These are phyloP conservation scores for Cephalotes varians DNA, from an alignment of 2,888 invertebrate genomes.

Conservation along the genomic window DNA sequence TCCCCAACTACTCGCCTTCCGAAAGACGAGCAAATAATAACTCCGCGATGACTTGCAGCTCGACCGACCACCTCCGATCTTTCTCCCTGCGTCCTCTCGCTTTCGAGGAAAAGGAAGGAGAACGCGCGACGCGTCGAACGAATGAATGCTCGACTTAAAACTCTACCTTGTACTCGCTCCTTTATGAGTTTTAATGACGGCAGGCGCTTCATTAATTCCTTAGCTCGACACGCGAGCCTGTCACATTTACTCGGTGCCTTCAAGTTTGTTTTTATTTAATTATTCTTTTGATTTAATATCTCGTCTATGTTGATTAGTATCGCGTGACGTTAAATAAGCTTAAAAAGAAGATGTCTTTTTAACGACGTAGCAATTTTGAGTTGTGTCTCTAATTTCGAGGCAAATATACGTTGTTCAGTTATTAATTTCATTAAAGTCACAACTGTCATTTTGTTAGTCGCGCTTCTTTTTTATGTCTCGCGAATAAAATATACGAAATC, in stretches of 20 bases:
- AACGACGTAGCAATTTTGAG: background rate
- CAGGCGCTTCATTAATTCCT: constrained; percentile 46
- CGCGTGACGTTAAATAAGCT: constrained; percentile 31
- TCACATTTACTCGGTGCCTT: constrained; percentile 32
- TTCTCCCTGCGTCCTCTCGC: constrained; percentile 41
- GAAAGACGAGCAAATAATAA: constrained; percentile 79
- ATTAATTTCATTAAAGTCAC: constrained; percentile 8
- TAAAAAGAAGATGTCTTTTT: background rate
- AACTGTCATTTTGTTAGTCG: background rate
- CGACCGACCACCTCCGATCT: constrained; percentile 62
- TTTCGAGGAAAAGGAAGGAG: constrained; percentile 14
- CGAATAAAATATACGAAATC: background rate
- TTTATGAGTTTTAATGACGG: constrained; percentile 35
- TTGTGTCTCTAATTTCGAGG: background rate
- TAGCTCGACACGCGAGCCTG: constrained; percentile 34
- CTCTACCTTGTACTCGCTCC: constrained; percentile 2
- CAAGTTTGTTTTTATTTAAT: constrained; percentile 43
- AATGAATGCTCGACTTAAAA: constrained; percentile 42
- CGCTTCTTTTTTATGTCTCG: background rate
- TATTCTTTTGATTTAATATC: constrained; percentile 42
- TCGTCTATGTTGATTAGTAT: constrained; percentile 30
- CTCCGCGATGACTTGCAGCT: constrained; percentile 75
- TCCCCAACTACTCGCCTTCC: constrained; percentile 54
- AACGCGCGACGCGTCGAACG: constrained; percentile 24
- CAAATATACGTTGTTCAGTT: background rate